Evolutionary conservation across 2,888 invertebrate species (phyloP), one percentile per base, ranked within the genome.

Genomic region (Drosophila tanythrix): DNA sequence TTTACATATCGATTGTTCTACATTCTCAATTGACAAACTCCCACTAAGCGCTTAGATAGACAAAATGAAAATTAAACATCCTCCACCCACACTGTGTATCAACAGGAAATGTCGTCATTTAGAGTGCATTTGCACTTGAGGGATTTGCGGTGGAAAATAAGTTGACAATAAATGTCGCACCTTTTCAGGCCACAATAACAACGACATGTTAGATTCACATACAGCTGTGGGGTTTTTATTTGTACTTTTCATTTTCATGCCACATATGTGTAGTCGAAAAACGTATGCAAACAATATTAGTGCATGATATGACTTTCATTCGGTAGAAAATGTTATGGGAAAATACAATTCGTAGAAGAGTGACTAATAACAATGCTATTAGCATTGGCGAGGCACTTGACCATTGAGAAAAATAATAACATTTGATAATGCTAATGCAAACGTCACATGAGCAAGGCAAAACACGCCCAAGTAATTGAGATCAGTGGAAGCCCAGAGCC

Each of bases 291-390:
- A 74, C 43, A 21, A 15, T 13, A 46, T 35, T 10, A 25, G 35
- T 61, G 27, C 36, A 51, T 52, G 62, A 48, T 62, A 67, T 64
- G 61, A 68, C 61, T 79, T 73, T 84, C 68, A 43, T 79, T 83
- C 71, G 60, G 31, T 73, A 29, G 68, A 72, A 70, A 79, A 50
- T 52, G 40, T 21, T 31, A 15, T n/a, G 69, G 31, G 66, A 51
- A 64, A 35, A 18, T 6, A 69, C 56, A 29, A 61, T 52, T 29
- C 35, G 63, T 50, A 29, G 29, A 51, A 11, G 10, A 15, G 53
- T 89, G 79, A 83, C 60, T 74, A 88, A 81, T 83, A 62, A n/a
- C 33, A 66, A 55, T 59, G 55, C 64, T 57, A 81, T 77, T 74
- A 51, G 38, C 61, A 68, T 55, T 53, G 65, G 65, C 55, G 46